Evolutionary conservation across 2,797 vertebrate species (phyloP), one percentile per base, ranked within the genome.

Genomic region (Sphenodon punctatus): DNA sequence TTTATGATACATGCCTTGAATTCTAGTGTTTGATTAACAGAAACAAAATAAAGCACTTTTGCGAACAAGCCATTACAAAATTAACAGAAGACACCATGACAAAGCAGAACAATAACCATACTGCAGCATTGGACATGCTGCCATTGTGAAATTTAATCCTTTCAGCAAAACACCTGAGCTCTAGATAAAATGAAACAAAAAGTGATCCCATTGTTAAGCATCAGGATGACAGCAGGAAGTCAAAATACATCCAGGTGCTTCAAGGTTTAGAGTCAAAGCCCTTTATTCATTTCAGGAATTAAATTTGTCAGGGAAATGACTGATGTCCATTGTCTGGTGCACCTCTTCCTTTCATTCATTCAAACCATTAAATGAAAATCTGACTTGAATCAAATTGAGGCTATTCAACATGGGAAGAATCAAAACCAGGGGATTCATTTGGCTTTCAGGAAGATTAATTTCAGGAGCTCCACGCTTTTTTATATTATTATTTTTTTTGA

Each of bases 361-460:
- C 83, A 92, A 89, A 85, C 64, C 30, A 72, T 90, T 90, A 91
- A 88, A 93, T 58, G 71, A 89, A 90, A 92, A 85, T 88, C 80
- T 92, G 79, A 89, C 82, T 83, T 87, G 85, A 93, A 93, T 88
- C 80, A 91, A 91, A 91, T 85, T 86, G 88, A 92, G 78, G 66
- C 80, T 90, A 80, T 89, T 89, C 67, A 75, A 51, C 49, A 84
- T 32, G 61, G 63, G 80, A 89, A 78, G 75, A 73, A 89, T 89
- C 66, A 45, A 78, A 90, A 89, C 27, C n/a, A 70, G 83, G 67
- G 80, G 88, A 90, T 86, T 93, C 75, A 84, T 92, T 92, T 92
- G 67, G 71, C 78, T 94, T 92, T 84, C 64, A 78, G 41, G 70
- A 25, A 88, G 90, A 94, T 91, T 94, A 92, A 90, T 92, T 94